These are phyloP conservation scores for Himalopsyche tibetana DNA, from an alignment of 2,888 invertebrate species.

Conservation along the genomic window DNA sequence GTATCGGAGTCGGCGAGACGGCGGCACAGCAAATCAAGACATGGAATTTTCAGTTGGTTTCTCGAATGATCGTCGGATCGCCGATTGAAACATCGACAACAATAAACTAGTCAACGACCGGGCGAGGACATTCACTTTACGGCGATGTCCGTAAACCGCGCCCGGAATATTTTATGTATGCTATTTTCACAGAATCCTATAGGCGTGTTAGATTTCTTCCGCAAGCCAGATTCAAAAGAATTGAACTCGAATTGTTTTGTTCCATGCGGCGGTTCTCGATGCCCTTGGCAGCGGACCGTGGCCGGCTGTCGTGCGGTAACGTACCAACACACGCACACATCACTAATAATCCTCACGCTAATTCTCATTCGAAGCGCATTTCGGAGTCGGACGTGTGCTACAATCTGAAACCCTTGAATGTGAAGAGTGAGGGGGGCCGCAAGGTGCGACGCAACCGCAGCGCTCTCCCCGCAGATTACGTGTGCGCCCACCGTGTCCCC, in stretches of 20 bases:
- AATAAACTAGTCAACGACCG: not conserved
- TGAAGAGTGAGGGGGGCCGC: slow-evolving; percentile 66
- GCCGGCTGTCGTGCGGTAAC: slow-evolving; percentile 81
- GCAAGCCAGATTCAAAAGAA: slow-evolving; percentile 6
- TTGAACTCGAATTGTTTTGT: slow-evolving; percentile 71
- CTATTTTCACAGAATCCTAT: slow-evolving; percentile 5
- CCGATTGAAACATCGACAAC: not conserved
- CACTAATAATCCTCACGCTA: slow-evolving; percentile 75
- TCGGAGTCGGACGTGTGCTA: slow-evolving; percentile 70
- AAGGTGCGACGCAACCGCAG: slow-evolving; percentile 76
- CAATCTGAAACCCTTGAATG: slow-evolving; percentile 65
- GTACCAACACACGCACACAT: slow-evolving; percentile 82
- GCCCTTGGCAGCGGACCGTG: slow-evolving; percentile 81
- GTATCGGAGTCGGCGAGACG: slow-evolving; percentile 77
- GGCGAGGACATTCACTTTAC: not conserved
- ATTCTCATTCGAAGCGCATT: slow-evolving; percentile 72
- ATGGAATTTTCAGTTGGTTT: slow-evolving; percentile 78
- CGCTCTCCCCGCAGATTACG: slow-evolving; percentile 74
- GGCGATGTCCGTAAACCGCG: not conserved
- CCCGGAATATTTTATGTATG: not conserved
- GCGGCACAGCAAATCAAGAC: slow-evolving; percentile 77
- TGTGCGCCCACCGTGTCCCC: slow-evolving; percentile 69
- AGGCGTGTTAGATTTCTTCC: slow-evolving; percentile 13
- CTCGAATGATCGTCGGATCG: slow-evolving; percentile 70
- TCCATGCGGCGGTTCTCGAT: slow-evolving; percentile 78